Evolutionary conservation across 1,140 invertebrate genomes (phyloP).

Genomic region (Drosophila rufa): DNA sequence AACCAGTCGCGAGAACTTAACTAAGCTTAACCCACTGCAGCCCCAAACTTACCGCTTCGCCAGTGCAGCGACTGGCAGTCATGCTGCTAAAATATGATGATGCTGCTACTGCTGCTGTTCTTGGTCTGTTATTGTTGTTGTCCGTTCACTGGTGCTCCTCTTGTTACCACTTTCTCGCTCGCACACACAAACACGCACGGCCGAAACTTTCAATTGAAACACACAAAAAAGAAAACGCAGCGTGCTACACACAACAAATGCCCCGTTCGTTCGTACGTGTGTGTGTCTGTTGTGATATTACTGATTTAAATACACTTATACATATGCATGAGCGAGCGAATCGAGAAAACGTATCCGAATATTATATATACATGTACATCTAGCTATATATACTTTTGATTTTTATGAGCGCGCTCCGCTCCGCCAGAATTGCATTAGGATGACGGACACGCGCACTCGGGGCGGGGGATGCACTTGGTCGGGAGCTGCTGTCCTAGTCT

Average conservation of each 20-base stretch:
- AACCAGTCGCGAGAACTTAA: constrained; percentile 5
- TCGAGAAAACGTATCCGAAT: constrained; percentile 61
- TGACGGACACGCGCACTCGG: constrained; percentile 5
- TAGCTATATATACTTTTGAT: constrained; percentile 44
- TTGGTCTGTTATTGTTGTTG: constrained; percentile 29
- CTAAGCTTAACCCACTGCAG: constrained; percentile 15
- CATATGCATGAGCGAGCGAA: constrained; percentile 33
- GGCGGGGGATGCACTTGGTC: constrained; percentile 34
- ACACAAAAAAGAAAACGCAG: constrained; percentile 45
- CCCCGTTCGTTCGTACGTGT: constrained; percentile 12
- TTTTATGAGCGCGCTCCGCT: constrained; percentile 31
- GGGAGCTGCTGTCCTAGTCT: constrained; percentile 26
- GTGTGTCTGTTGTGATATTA: constrained; percentile 41
- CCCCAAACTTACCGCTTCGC: constrained; percentile 61
- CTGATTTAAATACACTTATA: constrained; percentile 49
- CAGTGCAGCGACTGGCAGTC: constrained; percentile 44
- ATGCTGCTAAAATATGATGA: constrained; percentile 18
- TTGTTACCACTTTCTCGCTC: constrained; percentile 38
- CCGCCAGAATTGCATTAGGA: constrained; percentile 27
- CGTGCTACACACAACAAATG: constrained; percentile 52
- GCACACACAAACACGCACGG: constrained; percentile 25
- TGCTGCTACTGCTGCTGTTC: constrained; percentile 23
- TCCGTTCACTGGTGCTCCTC: constrained; percentile 23
- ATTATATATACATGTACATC: constrained; percentile 44
- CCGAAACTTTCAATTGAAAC: constrained; percentile 11